A percentile compares a stretch with the other conserved stretches of the same genome.
Evolutionary conservation across 1,140 invertebrate species (phyloP).

Genomic region (Platyscapa corneri): DNA sequence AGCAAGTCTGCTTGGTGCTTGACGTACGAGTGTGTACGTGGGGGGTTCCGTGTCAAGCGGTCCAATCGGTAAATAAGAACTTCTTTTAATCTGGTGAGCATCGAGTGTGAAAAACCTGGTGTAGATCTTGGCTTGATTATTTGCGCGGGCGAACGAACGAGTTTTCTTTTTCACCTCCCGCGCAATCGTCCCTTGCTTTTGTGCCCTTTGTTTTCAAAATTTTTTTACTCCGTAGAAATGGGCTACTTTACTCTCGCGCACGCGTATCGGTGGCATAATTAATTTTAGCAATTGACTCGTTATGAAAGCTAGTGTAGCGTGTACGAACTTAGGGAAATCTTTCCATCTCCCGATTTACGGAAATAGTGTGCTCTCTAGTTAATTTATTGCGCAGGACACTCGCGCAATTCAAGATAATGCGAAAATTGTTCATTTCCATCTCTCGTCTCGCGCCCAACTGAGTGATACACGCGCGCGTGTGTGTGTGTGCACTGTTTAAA

Average conservation of each 20-base stretch:
- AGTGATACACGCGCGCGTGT: too few relatives aligned
- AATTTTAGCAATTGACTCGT: background rate
- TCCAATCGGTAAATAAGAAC: slow-evolving; percentile 12
- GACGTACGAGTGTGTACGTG: background rate
- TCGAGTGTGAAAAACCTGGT: slow-evolving; percentile 29
- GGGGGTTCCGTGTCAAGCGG: slow-evolving; percentile 26
- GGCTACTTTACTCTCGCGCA: background rate
- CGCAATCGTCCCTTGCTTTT: background rate
- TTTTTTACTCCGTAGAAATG: too few relatives aligned
- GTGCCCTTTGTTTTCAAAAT: background rate
- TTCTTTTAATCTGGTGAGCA: background rate
- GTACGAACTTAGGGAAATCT: background rate
- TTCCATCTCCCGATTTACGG: background rate
- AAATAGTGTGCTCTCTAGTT: background rate
- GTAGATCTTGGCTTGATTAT: slow-evolving; percentile 1
- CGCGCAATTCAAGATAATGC: background rate
- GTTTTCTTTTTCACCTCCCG: background rate
- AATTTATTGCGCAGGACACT: background rate
- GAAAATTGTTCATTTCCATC: too few relatives aligned
- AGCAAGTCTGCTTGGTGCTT: background rate
- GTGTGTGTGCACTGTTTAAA: too few relatives aligned
- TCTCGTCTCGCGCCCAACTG: too few relatives aligned
- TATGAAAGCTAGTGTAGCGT: background rate
- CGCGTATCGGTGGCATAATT: background rate
- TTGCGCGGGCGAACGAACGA: background rate